Percentiles rank a stretch among this genome's conserved stretches.
Conservation (phyloP, 2,113 vertebrate species). For the Dasyurus viverrinus region DNA sequence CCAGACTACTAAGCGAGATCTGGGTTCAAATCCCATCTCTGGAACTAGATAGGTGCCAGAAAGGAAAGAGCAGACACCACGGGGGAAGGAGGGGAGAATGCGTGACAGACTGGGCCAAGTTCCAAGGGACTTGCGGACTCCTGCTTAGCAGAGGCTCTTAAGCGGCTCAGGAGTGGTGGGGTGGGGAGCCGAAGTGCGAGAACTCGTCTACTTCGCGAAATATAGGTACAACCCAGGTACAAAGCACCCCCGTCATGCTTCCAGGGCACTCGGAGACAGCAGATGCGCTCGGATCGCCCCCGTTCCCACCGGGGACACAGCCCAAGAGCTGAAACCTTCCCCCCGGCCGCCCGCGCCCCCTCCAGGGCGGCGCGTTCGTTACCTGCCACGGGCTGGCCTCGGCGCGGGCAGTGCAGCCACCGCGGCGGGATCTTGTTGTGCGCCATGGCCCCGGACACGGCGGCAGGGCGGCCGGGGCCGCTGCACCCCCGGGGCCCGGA, state of each 20-base stretch:
- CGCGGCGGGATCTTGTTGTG: conserved; percentile 94
- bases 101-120: background rate
- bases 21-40: background rate
- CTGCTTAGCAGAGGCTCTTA: background rate
- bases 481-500: conserved; percentile 16
- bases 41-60: background rate
- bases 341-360: background rate
- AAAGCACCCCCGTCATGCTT: background rate
- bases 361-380: conserved; percentile 60
- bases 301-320: background rate
- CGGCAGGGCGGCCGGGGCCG: conserved; percentile 42
- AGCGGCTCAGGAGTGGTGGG: background rate
- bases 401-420: conserved; percentile 95
- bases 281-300: background rate
- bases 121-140: background rate
- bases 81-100: no score
- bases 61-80: background rate
- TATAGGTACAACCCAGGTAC: background rate
- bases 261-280: background rate
- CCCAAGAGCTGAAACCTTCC: background rate
- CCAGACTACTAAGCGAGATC: background rate
- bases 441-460: conserved; percentile 83
- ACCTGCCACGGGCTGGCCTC: conserved; percentile 97
- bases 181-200: no score
- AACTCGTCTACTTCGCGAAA: background rate